Percentiles rank a stretch among this genome's conserved stretches.
These are phyloP conservation scores for Drosophila micromelanica DNA, from an alignment of 1,140 invertebrate species.

Conservation along the genomic window DNA sequence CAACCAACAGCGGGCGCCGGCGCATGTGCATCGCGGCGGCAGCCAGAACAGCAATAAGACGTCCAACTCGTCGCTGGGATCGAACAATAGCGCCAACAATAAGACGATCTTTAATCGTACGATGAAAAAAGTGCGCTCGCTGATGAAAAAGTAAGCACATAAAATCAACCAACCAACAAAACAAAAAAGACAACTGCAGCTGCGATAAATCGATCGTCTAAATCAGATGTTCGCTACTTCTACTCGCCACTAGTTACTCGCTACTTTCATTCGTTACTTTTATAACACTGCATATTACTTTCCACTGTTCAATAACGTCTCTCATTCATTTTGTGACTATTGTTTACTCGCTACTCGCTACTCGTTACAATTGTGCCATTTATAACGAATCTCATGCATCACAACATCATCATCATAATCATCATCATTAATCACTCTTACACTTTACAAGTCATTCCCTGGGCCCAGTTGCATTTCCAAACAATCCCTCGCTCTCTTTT, in stretches of 20 bases:
- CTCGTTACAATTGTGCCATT: conserved; percentile 61
- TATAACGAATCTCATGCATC: conserved; percentile 64
- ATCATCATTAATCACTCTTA: conserved; percentile 11
- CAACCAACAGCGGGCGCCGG: conserved; percentile 70
- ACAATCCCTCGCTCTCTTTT: conserved; percentile 11
- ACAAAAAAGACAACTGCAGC: conserved; percentile 19
- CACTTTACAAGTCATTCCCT: background rate
- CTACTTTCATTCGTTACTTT: conserved; percentile 36
- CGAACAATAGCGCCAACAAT: conserved; percentile 74
- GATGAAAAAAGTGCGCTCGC: conserved; percentile 89
- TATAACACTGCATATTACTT: conserved; percentile 12
- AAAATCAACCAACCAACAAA: conserved; percentile 14
- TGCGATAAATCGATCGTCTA: conserved; percentile 25
- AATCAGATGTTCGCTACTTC: conserved; percentile 35
- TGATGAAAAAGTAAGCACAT: conserved; percentile 87
- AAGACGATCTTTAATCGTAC: conserved; percentile 89
- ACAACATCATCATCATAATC: conserved; percentile 1
- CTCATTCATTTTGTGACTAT: conserved; percentile 41
- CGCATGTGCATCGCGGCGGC: conserved; percentile 79
- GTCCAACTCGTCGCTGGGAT: conserved; percentile 71
- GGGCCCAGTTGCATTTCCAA: conserved; percentile 2
- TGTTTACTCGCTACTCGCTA: conserved; percentile 40
- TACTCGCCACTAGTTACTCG: conserved; percentile 53
- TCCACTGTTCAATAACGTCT: conserved; percentile 18
- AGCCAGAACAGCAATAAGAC: conserved; percentile 73